Base-by-base conservation (phyloP, 2,797 vertebrate species). In the Botia almorhae region DNA sequence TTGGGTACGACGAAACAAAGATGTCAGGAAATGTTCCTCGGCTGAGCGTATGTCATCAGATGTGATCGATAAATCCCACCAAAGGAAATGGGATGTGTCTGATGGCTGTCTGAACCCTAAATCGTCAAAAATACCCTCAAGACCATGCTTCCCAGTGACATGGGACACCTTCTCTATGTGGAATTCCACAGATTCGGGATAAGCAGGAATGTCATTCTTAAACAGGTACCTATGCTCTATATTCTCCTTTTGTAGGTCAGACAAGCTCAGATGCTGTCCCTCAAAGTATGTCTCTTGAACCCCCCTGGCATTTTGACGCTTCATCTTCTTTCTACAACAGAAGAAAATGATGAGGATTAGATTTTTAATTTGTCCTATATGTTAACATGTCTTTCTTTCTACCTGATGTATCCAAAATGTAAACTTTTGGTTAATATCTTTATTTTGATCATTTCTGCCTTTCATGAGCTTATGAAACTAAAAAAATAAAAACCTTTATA, bases 1-100 rank as follows among this genome's bases (percentile, higher is more conserved):
- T 72, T 83, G 83, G 13, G 69, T 81, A 53, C 65, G 55, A 0
- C 85, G 83, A 80, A 11, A 83, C 0, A 19, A 76, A 0, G 53
- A 3, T 17, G 80, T 51, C 43, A 87, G 80, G 58, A 88, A 81
- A 19, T 70, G 76, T 1, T 0, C 0, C 78, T 91, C 88, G 1
- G 90, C 90, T 1, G 39, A 16, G 0, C 0, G 4, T 0, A 89
- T 82, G 11, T 90, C 86, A 0, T 82, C 84, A 7, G 5, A 17
- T 17, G 50, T 74, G 29, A 90, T 67, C 13, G 12, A 21, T 75
- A 90, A 80, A 73, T 53, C 85, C 85, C 86, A 91, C 88, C 88
- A 92, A 23, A 87, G 5, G 43, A 87, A 65, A 16, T 36, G 43
- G 0, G 0, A 43, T 51, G 64, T 14, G 16, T 68, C 6, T 0